Evolutionary conservation across 2,797 vertebrate species (phyloP).

Genomic region (Apogon hyalosoma): DNA sequence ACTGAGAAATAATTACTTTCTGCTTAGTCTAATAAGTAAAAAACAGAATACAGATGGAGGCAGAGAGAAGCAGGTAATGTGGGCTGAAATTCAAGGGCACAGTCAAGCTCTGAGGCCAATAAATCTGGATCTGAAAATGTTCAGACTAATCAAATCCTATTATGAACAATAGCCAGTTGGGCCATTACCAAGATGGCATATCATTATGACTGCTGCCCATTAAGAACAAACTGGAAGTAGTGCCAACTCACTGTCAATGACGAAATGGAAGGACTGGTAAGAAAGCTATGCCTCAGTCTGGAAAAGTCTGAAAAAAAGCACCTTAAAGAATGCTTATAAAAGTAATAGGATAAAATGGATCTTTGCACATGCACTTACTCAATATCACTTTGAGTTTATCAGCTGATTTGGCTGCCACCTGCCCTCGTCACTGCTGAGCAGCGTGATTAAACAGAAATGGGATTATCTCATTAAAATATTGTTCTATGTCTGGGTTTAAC

Average conservation of each 20-base stretch:
- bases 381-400: no score
- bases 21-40: conserved; percentile 69
- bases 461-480: no score
- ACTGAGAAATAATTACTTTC: conserved; percentile 74
- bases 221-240: conserved; percentile 38
- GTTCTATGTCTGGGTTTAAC: no score
- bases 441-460: no score
- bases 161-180: conserved; percentile 71
- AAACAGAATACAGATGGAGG: conserved; percentile 56
- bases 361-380: no score
- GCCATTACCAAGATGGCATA: conserved; percentile 65
- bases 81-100: conserved; percentile 67
- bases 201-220: conserved; percentile 57
- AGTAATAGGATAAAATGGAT: no score
- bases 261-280: conserved; percentile 23
- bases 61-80: conserved; percentile 51
- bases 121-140: conserved; percentile 61
- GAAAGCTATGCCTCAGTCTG: not conserved
- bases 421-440: no score
- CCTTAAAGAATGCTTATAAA: no score
- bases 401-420: no score
- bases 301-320: not conserved
- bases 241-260: conserved; percentile 36
- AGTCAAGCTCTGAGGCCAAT: conserved; percentile 49
- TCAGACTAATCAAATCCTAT: conserved; percentile 70